Percentiles rank a stretch among this genome's conserved stretches.
These are phyloP conservation scores for Bombus turneri DNA, from an alignment of 1,140 invertebrate species.

Conservation along the genomic window DNA sequence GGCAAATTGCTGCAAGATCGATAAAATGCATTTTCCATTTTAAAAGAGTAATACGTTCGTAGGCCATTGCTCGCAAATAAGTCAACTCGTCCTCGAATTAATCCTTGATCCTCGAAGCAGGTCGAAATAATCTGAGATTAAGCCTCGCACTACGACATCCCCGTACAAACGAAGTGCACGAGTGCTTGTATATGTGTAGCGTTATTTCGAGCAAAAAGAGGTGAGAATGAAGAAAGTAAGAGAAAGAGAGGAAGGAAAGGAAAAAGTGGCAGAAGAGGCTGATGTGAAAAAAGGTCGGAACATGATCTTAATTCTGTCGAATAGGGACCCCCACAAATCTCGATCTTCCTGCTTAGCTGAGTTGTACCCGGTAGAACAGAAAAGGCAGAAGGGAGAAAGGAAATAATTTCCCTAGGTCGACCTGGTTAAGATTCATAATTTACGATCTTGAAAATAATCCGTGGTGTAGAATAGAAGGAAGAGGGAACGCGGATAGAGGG, in stretches of 20 bases:
- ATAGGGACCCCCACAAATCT: conserved; percentile 74
- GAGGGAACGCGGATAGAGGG: conserved; percentile 42
- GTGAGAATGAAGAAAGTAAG: conserved; percentile 17
- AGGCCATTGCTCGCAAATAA: conserved; percentile 53
- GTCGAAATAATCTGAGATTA: conserved; percentile 80
- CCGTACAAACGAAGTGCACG: conserved; percentile 26
- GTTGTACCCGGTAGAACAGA: conserved; percentile 55
- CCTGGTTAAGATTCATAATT: conserved; percentile 80
- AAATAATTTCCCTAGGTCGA: conserved; percentile 74
- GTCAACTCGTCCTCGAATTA: conserved; percentile 71
- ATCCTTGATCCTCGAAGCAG: conserved; percentile 78
- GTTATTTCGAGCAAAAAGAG: neutral
- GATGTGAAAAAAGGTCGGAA: conserved; percentile 46
- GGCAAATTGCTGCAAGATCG: no score
- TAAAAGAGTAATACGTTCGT: conserved; percentile 18
- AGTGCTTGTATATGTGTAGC: neutral
- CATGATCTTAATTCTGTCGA: conserved; percentile 76
- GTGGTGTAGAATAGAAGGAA: conserved; percentile 20
- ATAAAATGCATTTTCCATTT: neutral
- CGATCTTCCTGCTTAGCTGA: conserved; percentile 74
- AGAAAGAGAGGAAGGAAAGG: neutral
- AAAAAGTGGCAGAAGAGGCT: neutral
- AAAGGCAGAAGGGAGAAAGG: conserved; percentile 34
- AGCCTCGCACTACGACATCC: conserved; percentile 71
- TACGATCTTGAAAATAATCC: conserved; percentile 79